Conservation (phyloP, 2,113 vertebrate genomes). For the Panurus biarmicus region DNA sequence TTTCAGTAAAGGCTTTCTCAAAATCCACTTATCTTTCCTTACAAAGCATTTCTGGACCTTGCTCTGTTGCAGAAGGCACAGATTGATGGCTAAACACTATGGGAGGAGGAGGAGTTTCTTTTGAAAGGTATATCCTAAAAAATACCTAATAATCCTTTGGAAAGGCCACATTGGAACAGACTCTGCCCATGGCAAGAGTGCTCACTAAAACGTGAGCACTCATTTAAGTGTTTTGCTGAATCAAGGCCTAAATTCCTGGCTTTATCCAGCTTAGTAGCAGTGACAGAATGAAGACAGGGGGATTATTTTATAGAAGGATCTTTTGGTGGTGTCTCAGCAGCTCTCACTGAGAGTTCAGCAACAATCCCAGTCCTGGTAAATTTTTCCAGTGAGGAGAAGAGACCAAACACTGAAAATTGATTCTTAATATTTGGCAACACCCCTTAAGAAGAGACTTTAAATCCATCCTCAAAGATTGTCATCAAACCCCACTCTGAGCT, state of each 20-base stretch:
- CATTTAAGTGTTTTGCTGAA: conserved; percentile 1
- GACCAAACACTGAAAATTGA: not conserved
- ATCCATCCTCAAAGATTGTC: not conserved
- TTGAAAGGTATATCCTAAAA: not conserved
- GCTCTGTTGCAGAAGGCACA: not conserved
- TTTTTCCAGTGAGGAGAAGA: not conserved
- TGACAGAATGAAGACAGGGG: not conserved
- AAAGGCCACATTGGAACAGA: not conserved
- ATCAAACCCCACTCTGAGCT: not conserved
- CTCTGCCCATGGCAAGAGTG: not conserved
- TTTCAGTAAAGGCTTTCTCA: not conserved
- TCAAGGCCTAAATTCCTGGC: not conserved
- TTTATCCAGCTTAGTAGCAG: not conserved
- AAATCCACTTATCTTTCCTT: not conserved
- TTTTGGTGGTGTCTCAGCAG: not conserved
- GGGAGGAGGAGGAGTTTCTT: not conserved
- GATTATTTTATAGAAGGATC: not conserved
- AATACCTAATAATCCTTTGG: not conserved
- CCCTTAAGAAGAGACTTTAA: not conserved
- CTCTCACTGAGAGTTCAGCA: not conserved
- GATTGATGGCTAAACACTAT: not conserved
- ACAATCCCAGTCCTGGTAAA: not conserved
- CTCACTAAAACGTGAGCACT: not conserved
- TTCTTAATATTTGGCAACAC: not conserved
- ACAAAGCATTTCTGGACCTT: not conserved